phyloP scores from a whole-genome alignment of 2,797 vertebrate genomes.

The Cirrhinus molitorella region DNA sequence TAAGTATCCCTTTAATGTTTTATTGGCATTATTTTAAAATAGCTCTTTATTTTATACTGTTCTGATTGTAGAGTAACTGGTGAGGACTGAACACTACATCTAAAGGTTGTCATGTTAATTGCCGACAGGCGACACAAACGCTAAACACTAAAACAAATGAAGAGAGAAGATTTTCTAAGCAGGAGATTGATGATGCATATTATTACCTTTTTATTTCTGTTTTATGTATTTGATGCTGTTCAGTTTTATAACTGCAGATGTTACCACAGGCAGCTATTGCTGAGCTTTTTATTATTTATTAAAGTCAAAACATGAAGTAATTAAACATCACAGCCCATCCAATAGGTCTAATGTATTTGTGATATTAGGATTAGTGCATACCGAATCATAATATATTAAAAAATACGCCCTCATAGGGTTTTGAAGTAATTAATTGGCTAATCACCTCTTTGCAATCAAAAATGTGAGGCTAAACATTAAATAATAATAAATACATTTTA shows the following conservation, averaged over 20 bases:
- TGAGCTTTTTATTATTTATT: conserved; percentile 18
- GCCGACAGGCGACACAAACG: neutral
- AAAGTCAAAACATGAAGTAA: neutral
- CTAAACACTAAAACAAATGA: neutral
- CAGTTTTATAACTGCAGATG: conserved; percentile 13
- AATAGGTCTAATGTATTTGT: neutral
- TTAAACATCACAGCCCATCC: neutral
- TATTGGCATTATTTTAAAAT: neutral
- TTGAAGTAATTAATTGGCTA: neutral
- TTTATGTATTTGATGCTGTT: neutral
- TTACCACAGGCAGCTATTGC: neutral
- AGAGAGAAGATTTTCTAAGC: conserved; percentile 8
- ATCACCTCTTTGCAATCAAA: neutral
- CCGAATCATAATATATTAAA: neutral
- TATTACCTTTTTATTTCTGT: neutral
- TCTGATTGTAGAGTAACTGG: neutral
- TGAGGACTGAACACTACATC: neutral
- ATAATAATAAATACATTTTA: neutral
- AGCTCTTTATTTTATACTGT: neutral
- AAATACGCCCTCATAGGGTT: neutral
- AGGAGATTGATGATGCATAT: neutral
- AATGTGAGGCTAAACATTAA: neutral
- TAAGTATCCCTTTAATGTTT: neutral
- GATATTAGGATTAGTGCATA: neutral
- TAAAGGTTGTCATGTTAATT: neutral